Evolutionary conservation across 2,113 vertebrate genomes (phyloP), one percentile per base, ranked within the genome.

Genomic region (Zootoca vivipara): DNA sequence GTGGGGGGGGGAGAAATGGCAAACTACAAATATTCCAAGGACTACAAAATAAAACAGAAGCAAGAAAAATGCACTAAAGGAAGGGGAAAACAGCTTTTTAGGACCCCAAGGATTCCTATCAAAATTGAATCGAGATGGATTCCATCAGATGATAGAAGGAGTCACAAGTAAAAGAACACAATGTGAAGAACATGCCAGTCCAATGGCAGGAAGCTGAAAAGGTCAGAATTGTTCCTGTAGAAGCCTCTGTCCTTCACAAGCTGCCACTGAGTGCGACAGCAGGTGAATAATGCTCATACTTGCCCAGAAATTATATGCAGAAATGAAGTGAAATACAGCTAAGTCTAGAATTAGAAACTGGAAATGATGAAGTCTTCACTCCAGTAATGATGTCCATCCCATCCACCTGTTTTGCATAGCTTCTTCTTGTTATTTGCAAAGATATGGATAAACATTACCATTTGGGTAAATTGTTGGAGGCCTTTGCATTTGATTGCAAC

Each of bases 201-300:
- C 91, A 90, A 90, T 79, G 82, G 74, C 64, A 70, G 33, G 90
- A 88, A 33, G 52, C 82, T 88, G 90, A 90, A 96, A 95, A 96
- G 95, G 95, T 94, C 95, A 94, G 69, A 88, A 90, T 86, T 58
- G 42, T 88, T 89, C 92, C 38, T 72, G 52, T 93, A 83, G 24
- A 86, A 80, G 80, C 74, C 22, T 87, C 38, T 92, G 89, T 75
- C 84, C 91, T 91, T 87, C 92, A 90, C 40, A 46, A 75, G 72
- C 70, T 92, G 82, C 89, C 91, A 82, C 7, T 2, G 15, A 91
- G 90, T 87, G 82, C 91, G 91, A 74, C 72, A n/a, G 89, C 22
- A 62, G 86, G 78, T 78, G 83, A 82, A 20, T 79, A 26, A 79
- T 22, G 82, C 69, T 87, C 40, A 46, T 93, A 80, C 4, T 33